Evolutionary conservation across 2,888 invertebrate species (phyloP).

Genomic region (Pristionchus exspectatus): DNA sequence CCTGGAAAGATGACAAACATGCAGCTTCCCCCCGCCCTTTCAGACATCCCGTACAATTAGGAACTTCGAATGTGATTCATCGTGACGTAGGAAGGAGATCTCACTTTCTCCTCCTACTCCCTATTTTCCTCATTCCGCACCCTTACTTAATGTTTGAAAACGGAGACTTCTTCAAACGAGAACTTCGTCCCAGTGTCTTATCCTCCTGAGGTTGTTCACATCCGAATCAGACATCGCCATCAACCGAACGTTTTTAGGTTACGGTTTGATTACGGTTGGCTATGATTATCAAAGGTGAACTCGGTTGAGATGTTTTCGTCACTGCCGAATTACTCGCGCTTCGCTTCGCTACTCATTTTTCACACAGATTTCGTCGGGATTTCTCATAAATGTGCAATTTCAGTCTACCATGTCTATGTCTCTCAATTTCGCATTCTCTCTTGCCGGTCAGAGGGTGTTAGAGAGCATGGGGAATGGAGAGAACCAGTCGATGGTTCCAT

Average conservation of each 20-base stretch:
- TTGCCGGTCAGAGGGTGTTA: background rate
- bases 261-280: too few species aligned
- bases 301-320: background rate
- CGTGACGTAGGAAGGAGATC: background rate
- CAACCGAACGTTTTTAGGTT: too few species aligned
- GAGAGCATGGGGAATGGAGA: background rate
- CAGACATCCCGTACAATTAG: background rate
- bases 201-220: too few species aligned
- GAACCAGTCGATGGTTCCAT: too few species aligned
- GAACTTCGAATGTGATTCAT: background rate
- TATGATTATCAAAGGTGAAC: too few species aligned
- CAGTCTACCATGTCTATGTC: background rate
- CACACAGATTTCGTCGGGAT: background rate
- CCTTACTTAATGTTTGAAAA: too few species aligned
- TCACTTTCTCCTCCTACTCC: background rate
- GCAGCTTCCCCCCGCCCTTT: background rate
- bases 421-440: background rate
- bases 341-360: background rate
- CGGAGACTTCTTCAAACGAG: too few species aligned
- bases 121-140: background rate
- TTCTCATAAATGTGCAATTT: constrained; percentile 20
- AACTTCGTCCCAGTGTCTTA: too few species aligned
- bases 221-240: too few species aligned
- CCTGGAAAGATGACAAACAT: too few species aligned
- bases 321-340: background rate